A percentile compares a stretch with the other conserved stretches of the same genome.
These are phyloP conservation scores for Halichoerus grypus DNA, from an alignment of 2,113 vertebrate species.

Conservation along the genomic window DNA sequence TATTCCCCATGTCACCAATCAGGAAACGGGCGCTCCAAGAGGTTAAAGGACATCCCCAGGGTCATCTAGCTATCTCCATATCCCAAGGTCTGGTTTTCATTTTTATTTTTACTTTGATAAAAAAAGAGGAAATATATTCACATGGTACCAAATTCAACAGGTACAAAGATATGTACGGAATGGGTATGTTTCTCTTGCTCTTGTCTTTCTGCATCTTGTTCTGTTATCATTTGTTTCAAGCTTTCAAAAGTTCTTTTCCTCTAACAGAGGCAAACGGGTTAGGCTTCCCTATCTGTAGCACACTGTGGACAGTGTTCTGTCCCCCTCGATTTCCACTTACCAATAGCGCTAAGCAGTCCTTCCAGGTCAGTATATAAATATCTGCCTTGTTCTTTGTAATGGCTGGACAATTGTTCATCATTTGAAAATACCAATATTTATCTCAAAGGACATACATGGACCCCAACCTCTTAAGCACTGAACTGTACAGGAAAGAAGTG, in stretches of 20 bases:
- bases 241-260: background rate
- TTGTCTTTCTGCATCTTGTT: background rate
- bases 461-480: background rate
- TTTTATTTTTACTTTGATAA: background rate
- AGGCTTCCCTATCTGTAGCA: no score
- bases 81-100: background rate
- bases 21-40: background rate
- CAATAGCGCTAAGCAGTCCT: background rate
- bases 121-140: background rate
- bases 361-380: background rate
- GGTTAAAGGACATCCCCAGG: background rate
- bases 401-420: background rate
- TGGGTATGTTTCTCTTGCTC: background rate
- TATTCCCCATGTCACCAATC: background rate
- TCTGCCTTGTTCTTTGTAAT: background rate
- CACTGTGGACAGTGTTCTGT: background rate
- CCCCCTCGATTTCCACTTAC: background rate
- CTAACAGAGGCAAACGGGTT: background rate
- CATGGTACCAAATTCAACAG: background rate
- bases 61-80: background rate
- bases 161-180: background rate
- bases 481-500: background rate
- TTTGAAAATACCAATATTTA: background rate
- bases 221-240: background rate
- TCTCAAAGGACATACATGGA: background rate